Base-by-base conservation (phyloP, 2,888 invertebrate species). In the Agrochola lota region DNA sequence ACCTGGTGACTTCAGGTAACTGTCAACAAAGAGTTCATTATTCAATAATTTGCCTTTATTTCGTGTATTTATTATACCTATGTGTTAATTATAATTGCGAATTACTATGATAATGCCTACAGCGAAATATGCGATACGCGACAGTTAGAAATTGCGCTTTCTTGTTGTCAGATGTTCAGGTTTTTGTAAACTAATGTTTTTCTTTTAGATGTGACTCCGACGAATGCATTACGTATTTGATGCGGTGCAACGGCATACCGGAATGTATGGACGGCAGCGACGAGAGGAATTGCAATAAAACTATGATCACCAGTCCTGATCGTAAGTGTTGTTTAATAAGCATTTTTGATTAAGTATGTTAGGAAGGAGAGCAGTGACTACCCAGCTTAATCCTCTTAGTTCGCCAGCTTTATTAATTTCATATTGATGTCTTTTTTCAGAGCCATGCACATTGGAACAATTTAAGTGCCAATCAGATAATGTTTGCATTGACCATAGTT, bases 251-350 rank as follows among this genome's bases (percentile, higher is more conserved):
- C 93, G 96, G 96, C 46, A 92, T 96, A 64, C 75, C 89, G 4
- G 97, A 98, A 90, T 98, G 98, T 88, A 46, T 85, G 12, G 97
- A 97, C 90, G 93, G 91, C 71, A 97, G 97, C 83, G 98, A 98
- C 89, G 97, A 97, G 89, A 78, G 79, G 1, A 88, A 94, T 80
- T 97, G 97, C 91, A 90, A 95, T 97, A 97, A 92, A 89, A 95
- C 93, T 0, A 89, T 93, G 82, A 87, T 81, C 5, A 80, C 95
- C 1, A 83, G 72, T 6, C 85, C 89, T 72, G 87, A 85, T 20
- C 70, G 95, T 95, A 87, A 86, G 92, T 87, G 43, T 60, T 5
- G n/a, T 66, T 30, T 40, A 7, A 20, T 26, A 3, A 73, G 3
- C 17, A 30, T n/a, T 43, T n/a, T 60, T 52, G 11, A 23, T 43